Percentiles rank a stretch among this genome's conserved stretches.
Conservation (phyloP, 2,113 vertebrate species). For the Carassius auratus region DNA sequence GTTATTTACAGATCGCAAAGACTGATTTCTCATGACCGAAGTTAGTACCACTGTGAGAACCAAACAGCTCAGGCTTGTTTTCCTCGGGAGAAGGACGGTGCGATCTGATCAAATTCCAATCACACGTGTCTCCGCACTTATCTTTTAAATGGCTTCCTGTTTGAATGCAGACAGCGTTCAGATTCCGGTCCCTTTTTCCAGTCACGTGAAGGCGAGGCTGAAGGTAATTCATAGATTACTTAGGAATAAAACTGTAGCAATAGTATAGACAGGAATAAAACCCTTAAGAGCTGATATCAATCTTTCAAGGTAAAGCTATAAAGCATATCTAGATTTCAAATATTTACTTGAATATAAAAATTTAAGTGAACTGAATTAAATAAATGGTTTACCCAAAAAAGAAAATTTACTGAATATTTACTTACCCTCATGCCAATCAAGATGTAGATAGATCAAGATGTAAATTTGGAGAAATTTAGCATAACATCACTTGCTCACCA, state of each 20-base stretch:
- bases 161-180: conserved; percentile 13
- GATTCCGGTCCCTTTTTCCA: conserved; percentile 5
- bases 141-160: conserved; percentile 9
- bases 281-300: not conserved
- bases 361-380: not conserved
- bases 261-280: not conserved
- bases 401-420: too few relatives aligned
- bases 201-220: not conserved
- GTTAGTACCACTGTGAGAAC: not conserved
- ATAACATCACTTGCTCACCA: not conserved
- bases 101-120: conserved; percentile 34
- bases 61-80: conserved; percentile 22
- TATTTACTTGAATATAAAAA: not conserved
- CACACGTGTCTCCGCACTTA: conserved; percentile 5
- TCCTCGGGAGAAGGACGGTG: not conserved
- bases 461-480: not conserved
- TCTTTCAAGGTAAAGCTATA: not conserved
- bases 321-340: not conserved
- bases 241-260: not conserved
- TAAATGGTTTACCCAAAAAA: too few relatives aligned
- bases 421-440: too few relatives aligned
- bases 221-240: not conserved
- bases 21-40: not conserved
- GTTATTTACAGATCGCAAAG: not conserved
- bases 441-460: too few relatives aligned